These are phyloP conservation scores for Rutpela maculata DNA, from an alignment of 2,888 invertebrate genomes.

Conservation along the genomic window DNA sequence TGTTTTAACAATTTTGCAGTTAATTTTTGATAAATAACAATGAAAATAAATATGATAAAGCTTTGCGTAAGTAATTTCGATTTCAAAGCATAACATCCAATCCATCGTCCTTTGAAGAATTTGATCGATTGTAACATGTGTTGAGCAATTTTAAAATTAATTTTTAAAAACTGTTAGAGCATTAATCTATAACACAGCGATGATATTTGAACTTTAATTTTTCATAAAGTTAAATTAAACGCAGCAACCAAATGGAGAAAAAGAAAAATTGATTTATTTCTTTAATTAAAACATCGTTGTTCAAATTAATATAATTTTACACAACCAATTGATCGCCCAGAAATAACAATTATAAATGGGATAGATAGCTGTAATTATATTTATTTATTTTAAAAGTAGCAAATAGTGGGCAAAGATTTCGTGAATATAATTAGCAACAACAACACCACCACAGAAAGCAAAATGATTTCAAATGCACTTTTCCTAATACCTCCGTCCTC, in stretches of 20 bases:
- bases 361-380: too few relatives aligned
- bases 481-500: too few relatives aligned
- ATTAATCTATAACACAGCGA: neutral
- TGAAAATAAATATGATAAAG: neutral
- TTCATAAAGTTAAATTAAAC: neutral
- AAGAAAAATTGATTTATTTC: neutral
- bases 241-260: neutral
- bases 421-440: too few relatives aligned
- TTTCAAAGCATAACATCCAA: neutral
- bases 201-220: neutral
- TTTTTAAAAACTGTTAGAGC: neutral
- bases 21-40: neutral
- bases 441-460: too few relatives aligned
- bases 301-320: neutral
- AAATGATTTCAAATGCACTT: too few relatives aligned
- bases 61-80: neutral
- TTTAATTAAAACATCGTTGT: neutral
- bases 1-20: too few relatives aligned
- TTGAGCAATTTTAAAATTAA: constrained; percentile 1
- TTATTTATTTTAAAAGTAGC: too few relatives aligned
- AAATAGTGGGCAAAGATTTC: too few relatives aligned
- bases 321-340: neutral
- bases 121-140: neutral
- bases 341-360: too few relatives aligned
- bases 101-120: neutral